Conservation (phyloP, 2,113 vertebrate species). For the Galemys pyrenaicus region DNA sequence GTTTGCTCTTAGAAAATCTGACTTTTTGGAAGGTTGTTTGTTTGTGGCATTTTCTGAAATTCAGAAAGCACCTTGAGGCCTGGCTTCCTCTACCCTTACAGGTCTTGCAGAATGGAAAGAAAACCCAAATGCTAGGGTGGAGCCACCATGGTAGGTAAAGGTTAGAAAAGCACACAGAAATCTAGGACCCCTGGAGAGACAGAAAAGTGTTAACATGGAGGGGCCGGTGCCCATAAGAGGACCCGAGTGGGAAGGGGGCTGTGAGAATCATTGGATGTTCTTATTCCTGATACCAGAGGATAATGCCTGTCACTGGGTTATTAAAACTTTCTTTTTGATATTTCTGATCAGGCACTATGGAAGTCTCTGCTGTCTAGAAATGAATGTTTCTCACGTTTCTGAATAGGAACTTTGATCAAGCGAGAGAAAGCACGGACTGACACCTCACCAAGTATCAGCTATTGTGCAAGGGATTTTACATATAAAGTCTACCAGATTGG, state of each 20-base stretch:
- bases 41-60: conserved; percentile 57
- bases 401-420: not conserved
- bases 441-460: not conserved
- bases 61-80: not conserved
- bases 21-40: not conserved
- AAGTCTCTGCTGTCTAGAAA: not conserved
- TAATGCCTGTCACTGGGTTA: not conserved
- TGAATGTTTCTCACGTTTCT: not conserved
- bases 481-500: not conserved
- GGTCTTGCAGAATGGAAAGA: not conserved
- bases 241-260: not conserved
- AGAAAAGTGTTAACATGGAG: not conserved
- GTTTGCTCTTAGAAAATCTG: conserved; percentile 57
- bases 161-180: not conserved
- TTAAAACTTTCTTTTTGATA: not conserved
- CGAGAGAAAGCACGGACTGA: not conserved
- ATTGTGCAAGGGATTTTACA: not conserved
- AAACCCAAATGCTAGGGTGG: not conserved
- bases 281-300: not conserved
- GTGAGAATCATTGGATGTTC: not conserved
- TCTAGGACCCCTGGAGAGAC: not conserved
- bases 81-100: not conserved
- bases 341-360: not conserved
- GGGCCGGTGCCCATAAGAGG: no score
- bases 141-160: fast-evolving